Evolutionary conservation across 2,888 invertebrate genomes (phyloP), one percentile per base, ranked within the genome.

Genomic region (Scrobipalpa atriplicella): DNA sequence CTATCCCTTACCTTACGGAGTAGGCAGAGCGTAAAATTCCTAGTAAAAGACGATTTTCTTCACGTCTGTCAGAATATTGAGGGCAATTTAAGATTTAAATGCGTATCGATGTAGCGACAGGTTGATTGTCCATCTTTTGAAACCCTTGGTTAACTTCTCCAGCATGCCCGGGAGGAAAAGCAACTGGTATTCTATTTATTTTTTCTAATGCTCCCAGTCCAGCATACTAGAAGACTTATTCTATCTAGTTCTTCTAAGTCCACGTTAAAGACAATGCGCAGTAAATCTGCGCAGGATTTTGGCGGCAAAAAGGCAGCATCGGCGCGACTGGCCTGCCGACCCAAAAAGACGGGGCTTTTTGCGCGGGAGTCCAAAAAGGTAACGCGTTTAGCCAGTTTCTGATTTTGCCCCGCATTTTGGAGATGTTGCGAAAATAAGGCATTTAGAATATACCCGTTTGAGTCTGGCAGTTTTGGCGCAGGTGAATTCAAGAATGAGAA

Each of bases 211-310:
- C n/a, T n/a, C n/a, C n/a, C n/a, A n/a, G n/a, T n/a, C n/a, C n/a
- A n/a, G n/a, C n/a, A n/a, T n/a, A n/a, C n/a, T n/a, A n/a, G n/a
- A n/a, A n/a, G n/a, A n/a, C n/a, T n/a, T n/a, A n/a, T n/a, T n/a
- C 29, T 16, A 36, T 38, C 58, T 58, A 58, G 58, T n/a, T 18
- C 38, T 29, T 16, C 58, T 38, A 38, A 58, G 13, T 38, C 38
- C 29, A n/a, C 36, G 38, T 16, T 6, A 5, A 47, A 65, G 38
- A 68, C 66, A 69, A 67, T 69, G 65, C 65, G 72, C 73, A 70
- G 69, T 78, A 77, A 77, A 78, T 77, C 74, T 72, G n/a, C n/a
- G n/a, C 11, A 43, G 65, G 65, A 66, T 72, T 71, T 70, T 71
- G 67, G 66, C 70, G 72, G 67, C 67, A 76, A 77, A 77, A 76